These are phyloP conservation scores for Forpus xanthops DNA, from an alignment of 2,797 vertebrate species.

Conservation along the genomic window DNA sequence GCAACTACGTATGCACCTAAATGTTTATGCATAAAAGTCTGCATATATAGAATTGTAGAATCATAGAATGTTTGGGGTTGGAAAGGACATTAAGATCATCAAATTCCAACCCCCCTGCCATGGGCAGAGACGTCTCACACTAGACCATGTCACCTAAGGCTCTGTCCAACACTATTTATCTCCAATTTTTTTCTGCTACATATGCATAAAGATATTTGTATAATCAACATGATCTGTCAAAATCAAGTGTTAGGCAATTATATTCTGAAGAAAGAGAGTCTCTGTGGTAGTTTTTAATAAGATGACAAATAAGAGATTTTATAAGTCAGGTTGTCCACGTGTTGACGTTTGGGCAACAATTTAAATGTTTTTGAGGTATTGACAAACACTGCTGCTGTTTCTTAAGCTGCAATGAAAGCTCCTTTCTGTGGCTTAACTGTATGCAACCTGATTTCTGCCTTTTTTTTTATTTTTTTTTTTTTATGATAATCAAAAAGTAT, in stretches of 20 bases:
- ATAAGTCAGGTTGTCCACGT: not conserved
- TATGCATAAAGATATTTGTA: not conserved
- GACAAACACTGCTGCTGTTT: not conserved
- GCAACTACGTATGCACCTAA: not conserved
- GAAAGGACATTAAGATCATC: not conserved
- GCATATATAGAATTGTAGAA: not conserved
- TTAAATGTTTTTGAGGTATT: not conserved
- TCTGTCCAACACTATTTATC: not conserved
- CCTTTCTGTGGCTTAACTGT: not conserved
- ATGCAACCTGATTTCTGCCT: not conserved
- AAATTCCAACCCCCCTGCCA: not conserved
- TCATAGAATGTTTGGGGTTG: not conserved
- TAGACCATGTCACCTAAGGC: not conserved
- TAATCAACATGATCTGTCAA: not conserved
- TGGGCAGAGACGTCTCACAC: not conserved
- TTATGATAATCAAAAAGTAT: not conserved
- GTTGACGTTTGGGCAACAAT: not conserved
- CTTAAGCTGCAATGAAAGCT: not conserved
- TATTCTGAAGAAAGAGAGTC: not conserved
- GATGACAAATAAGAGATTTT: not conserved
- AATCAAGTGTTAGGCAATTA: not conserved
- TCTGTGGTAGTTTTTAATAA: not conserved
- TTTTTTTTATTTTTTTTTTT: not conserved
- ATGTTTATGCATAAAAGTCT: not conserved
- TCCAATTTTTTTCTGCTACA: not conserved